These are phyloP conservation scores for Parauchenoglanis ngamensis DNA, from an alignment of 2,797 vertebrate species.

Conservation along the genomic window DNA sequence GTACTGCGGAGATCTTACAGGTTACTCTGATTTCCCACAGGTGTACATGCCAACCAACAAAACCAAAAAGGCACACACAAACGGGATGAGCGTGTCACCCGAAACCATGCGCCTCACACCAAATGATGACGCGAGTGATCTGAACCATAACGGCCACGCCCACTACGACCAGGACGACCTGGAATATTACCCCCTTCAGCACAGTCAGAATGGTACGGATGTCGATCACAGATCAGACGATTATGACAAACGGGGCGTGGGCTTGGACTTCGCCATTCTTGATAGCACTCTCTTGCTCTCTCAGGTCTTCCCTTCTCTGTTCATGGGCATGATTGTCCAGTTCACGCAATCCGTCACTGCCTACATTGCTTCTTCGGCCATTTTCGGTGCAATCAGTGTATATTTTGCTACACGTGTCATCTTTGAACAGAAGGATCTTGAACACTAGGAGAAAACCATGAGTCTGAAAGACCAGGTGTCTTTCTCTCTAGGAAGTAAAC, in stretches of 20 bases:
- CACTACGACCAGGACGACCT: constrained; percentile 58
- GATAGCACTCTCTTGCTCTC: constrained; percentile 83
- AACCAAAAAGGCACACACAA: constrained; percentile 66
- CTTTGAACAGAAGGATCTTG: constrained; percentile 81
- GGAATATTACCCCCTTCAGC: constrained; percentile 60
- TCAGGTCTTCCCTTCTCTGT: constrained; percentile 81
- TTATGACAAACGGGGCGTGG: constrained; percentile 74
- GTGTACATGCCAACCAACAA: constrained; percentile 76
- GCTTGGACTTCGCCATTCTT: constrained; percentile 81
- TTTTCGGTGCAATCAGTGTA: constrained; percentile 76
- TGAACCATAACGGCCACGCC: constrained; percentile 62
- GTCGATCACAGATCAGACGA: constrained; percentile 57
- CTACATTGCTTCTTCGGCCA: constrained; percentile 76
- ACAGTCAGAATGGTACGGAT: constrained; percentile 60
- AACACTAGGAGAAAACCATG: constrained; percentile 57
- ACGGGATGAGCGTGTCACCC: constrained; percentile 59
- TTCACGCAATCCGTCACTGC: constrained; percentile 78
- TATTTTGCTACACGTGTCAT: constrained; percentile 73
- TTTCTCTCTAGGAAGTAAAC: background rate
- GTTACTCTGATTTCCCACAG: constrained; percentile 57
- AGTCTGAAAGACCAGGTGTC: background rate
- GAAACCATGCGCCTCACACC: constrained; percentile 68
- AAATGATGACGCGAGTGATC: constrained; percentile 60
- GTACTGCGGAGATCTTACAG: background rate
- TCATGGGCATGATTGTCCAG: constrained; percentile 82